Percentiles rank a stretch among this genome's conserved stretches.
phyloP scores from a whole-genome alignment of 2,888 invertebrate species.

The Spisula solida region DNA sequence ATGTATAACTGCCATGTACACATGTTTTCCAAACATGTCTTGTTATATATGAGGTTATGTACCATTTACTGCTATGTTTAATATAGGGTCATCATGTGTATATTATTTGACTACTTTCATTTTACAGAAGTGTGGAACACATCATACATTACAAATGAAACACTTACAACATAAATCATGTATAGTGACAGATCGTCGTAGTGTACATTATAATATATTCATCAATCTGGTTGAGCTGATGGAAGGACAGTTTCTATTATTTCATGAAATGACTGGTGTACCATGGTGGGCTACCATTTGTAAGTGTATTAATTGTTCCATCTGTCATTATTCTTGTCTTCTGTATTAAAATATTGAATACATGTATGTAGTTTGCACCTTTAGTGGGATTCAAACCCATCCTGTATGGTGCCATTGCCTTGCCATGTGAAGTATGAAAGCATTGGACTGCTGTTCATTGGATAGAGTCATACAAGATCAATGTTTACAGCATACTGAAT shows the following conservation, averaged over 20 bases:
- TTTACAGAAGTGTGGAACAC: slow-evolving; percentile 1
- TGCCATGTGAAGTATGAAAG: too few relatives aligned
- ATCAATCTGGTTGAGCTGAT: background rate
- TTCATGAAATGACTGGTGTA: slow-evolving; percentile 48
- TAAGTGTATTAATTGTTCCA: slow-evolving; percentile 2
- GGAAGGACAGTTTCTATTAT: slow-evolving; percentile 15
- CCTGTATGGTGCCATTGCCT: too few relatives aligned
- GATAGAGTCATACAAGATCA: too few relatives aligned
- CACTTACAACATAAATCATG: background rate
- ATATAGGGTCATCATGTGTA: too few relatives aligned
- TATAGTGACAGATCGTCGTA: slow-evolving; percentile 1
- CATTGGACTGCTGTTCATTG: too few relatives aligned
- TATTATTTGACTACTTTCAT: background rate
- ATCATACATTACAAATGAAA: slow-evolving; percentile 12
- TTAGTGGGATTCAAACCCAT: too few relatives aligned
- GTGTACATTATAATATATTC: slow-evolving; percentile 16
- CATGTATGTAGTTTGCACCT: too few relatives aligned
- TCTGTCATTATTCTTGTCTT: too few relatives aligned
- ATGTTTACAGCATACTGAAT: too few relatives aligned
- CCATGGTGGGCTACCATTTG: slow-evolving; percentile 56
- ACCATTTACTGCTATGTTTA: background rate
- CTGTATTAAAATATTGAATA: too few relatives aligned
- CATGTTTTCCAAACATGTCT: too few relatives aligned
- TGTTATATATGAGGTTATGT: background rate
- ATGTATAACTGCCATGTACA: too few relatives aligned